A percentile compares a stretch with the other conserved stretches of the same genome.
Conservation (phyloP, 2,113 vertebrate genomes). For the Elgaria multicarinata region DNA sequence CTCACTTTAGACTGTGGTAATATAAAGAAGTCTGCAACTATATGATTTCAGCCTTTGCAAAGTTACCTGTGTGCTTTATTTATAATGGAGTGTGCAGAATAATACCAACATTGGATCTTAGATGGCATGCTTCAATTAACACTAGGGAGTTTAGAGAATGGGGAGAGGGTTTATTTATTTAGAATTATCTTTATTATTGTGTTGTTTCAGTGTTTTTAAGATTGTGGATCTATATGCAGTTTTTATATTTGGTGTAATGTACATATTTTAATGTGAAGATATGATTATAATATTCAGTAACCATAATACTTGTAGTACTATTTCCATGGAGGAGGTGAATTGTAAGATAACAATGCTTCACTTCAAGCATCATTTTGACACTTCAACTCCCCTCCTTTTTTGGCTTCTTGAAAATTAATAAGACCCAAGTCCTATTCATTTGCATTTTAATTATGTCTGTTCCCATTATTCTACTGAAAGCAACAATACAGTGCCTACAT, state of each 20-base stretch:
- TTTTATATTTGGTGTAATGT: not conserved
- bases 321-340: not conserved
- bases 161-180: no score
- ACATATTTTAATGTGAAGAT: not conserved
- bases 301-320: not conserved
- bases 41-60: not conserved
- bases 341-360: not conserved
- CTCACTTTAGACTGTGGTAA: no score
- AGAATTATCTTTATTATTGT: not conserved
- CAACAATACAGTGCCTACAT: not conserved
- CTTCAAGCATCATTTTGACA: not conserved
- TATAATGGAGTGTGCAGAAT: not conserved
- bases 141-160: not conserved
- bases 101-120: not conserved
- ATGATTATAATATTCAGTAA: not conserved
- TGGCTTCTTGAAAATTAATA: not conserved
- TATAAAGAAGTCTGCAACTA: no score
- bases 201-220: not conserved
- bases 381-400: not conserved
- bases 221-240: not conserved
- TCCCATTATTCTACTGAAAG: slow-evolving; percentile 11
- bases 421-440: not conserved
- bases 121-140: not conserved
- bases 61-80: not conserved
- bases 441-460: not conserved